phyloP scores from a whole-genome alignment of 2,113 vertebrate species.

The Corythornis madagascariensis region DNA sequence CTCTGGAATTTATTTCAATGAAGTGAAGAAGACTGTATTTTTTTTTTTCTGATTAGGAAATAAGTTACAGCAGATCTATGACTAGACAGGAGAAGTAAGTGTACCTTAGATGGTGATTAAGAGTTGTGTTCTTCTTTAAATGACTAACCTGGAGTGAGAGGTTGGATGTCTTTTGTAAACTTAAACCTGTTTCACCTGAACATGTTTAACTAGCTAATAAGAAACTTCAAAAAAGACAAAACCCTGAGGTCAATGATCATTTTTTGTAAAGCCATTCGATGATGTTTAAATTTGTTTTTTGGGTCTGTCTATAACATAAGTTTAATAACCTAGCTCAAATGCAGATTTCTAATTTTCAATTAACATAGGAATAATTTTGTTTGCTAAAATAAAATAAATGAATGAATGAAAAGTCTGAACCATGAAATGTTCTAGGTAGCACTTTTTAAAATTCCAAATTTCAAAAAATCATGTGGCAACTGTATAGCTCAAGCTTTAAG shows the following conservation, averaged over 20 bases:
- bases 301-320: conserved; percentile 94
- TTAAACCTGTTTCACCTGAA: conserved; percentile 90
- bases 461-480: conserved; percentile 93
- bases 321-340: conserved; percentile 94
- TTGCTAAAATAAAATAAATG: conserved; percentile 98
- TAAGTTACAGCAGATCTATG: conserved; percentile 72
- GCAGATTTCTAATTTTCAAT: conserved; percentile 93
- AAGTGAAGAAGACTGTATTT: conserved; percentile 62
- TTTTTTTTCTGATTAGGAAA: conserved; percentile 66
- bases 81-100: conserved; percentile 80
- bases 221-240: conserved; percentile 88
- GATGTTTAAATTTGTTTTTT: conserved; percentile 92
- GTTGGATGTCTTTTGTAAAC: conserved; percentile 87
- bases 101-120: conserved; percentile 78
- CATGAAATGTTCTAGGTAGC: conserved; percentile 93
- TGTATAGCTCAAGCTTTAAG: conserved; percentile 97
- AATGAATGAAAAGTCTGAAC: conserved; percentile 91
- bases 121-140: conserved; percentile 82
- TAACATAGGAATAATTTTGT: conserved; percentile 98
- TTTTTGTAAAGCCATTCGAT: conserved; percentile 89
- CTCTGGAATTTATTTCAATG: conserved; percentile 69
- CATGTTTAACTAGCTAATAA: conserved; percentile 98
- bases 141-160: conserved; percentile 84
- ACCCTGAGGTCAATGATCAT: conserved; percentile 85
- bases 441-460: conserved; percentile 94